Percentiles rank a stretch among this genome's conserved stretches.
phyloP scores from a whole-genome alignment of 2,888 invertebrate species.

The Allophyes oxyacanthae region DNA sequence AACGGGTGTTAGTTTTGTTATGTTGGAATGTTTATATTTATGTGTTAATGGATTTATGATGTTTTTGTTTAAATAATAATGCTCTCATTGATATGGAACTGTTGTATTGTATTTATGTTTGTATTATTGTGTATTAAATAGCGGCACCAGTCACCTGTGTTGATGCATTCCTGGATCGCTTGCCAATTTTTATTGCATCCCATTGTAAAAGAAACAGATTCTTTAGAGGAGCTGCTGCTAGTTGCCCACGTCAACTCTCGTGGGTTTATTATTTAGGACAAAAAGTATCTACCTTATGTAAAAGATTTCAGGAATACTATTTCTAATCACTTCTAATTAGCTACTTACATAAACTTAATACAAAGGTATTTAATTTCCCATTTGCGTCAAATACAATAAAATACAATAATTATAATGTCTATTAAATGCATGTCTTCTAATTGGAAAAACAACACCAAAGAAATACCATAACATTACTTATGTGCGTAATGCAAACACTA shows the following conservation, averaged over 20 bases:
- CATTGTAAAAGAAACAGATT: not conserved
- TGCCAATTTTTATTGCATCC: conserved; percentile 1
- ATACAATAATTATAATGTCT: conserved; percentile 1
- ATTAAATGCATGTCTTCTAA: not conserved
- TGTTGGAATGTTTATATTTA: conserved; percentile 6
- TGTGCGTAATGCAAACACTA: too few relatives aligned
- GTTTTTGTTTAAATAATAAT: conserved; percentile 23
- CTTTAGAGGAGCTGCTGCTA: too few relatives aligned
- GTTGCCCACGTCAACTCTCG: too few relatives aligned
- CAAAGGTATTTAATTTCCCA: conserved; percentile 7
- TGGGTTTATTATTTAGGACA: too few relatives aligned
- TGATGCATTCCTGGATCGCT: not conserved
- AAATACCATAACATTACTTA: too few relatives aligned
- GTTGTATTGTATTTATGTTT: conserved; percentile 21
- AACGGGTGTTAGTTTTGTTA: conserved; percentile 13
- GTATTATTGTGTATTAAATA: conserved; percentile 31
- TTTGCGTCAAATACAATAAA: conserved; percentile 7
- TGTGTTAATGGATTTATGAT: conserved; percentile 27
- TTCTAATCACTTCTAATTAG: too few relatives aligned
- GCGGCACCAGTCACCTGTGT: not conserved
- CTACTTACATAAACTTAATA: too few relatives aligned
- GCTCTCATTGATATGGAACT: conserved; percentile 34
- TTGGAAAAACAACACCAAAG: conserved; percentile 1
- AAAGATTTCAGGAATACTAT: too few relatives aligned
- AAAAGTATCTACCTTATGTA: too few relatives aligned